phyloP scores from a whole-genome alignment of 2,888 invertebrate species.

The Drosophila cyrtoloma region DNA sequence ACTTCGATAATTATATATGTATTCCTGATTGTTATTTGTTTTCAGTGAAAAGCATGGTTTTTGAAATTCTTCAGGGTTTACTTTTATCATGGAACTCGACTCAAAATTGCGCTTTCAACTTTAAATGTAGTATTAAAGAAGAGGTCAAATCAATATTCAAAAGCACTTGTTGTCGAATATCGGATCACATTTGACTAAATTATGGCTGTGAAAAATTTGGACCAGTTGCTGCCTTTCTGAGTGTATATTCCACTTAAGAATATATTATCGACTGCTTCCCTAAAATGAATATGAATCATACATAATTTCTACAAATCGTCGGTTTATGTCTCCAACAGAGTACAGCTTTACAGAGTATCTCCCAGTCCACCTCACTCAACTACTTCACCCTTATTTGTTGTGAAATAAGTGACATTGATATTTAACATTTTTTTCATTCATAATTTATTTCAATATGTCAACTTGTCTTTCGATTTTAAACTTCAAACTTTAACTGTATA shows the following conservation, averaged over 20 bases:
- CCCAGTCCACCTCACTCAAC: background rate
- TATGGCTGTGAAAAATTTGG: background rate
- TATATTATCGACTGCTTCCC: background rate
- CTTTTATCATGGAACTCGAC: too few species aligned
- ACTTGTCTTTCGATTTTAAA: background rate
- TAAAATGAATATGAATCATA: too few species aligned
- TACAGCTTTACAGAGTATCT: background rate
- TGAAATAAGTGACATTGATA: background rate
- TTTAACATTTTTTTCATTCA: background rate
- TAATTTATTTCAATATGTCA: background rate
- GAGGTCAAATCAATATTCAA: background rate
- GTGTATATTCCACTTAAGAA: background rate
- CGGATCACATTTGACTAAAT: background rate
- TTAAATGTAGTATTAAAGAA: background rate
- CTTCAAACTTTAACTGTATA: background rate
- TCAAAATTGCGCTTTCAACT: too few species aligned
- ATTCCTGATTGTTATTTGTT: background rate
- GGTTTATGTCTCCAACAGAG: background rate
- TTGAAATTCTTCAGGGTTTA: background rate
- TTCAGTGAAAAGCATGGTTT: background rate
- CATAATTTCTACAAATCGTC: background rate
- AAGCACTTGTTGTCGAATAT: background rate
- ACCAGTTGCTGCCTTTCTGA: background rate
- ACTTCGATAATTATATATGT: background rate
- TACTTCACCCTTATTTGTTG: background rate